Percentiles rank a stretch among this genome's conserved stretches.
Conservation (phyloP, 2,797 vertebrate genomes). For the Helarctos malayanus region DNA sequence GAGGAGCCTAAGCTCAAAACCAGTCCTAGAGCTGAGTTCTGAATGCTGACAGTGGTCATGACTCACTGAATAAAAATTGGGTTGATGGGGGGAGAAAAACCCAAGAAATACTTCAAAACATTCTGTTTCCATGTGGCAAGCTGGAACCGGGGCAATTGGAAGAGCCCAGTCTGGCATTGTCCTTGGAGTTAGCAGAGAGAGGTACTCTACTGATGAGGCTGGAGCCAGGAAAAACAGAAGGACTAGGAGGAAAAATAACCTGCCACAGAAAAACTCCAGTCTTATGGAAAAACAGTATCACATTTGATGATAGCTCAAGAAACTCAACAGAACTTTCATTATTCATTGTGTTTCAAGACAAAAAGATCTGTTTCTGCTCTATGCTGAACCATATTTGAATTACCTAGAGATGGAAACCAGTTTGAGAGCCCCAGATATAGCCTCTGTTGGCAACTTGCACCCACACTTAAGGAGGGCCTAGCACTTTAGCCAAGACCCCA, state of each 20-base stretch:
- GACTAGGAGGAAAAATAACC: slow-evolving; percentile 74
- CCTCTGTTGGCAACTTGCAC: neutral
- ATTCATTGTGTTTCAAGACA: slow-evolving; percentile 87
- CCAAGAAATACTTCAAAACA: neutral
- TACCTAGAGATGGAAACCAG: slow-evolving; percentile 81
- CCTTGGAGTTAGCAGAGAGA: slow-evolving; percentile 74
- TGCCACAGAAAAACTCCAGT: slow-evolving; percentile 72
- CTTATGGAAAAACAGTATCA: slow-evolving; percentile 86
- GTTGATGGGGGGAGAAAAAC: neutral
- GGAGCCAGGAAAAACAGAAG: slow-evolving; percentile 86
- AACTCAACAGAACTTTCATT: slow-evolving; percentile 84
- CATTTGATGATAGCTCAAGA: slow-evolving; percentile 80
- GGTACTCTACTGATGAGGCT: slow-evolving; percentile 79
- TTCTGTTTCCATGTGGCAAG: neutral
- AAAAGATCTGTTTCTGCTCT: slow-evolving; percentile 85
- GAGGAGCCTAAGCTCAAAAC: neutral
- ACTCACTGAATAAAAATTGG: neutral
- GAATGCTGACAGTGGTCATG: neutral
- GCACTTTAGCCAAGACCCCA: neutral
- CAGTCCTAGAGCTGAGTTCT: neutral
- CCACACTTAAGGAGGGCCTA: neutral
- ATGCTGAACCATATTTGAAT: slow-evolving; percentile 83
- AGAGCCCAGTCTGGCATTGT: slow-evolving; percentile 80
- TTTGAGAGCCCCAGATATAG: slow-evolving; percentile 69
- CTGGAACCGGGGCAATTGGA: slow-evolving; percentile 62